These are phyloP conservation scores for Harpegnathos saltator DNA, from an alignment of 1,140 invertebrate species.

Conservation along the genomic window DNA sequence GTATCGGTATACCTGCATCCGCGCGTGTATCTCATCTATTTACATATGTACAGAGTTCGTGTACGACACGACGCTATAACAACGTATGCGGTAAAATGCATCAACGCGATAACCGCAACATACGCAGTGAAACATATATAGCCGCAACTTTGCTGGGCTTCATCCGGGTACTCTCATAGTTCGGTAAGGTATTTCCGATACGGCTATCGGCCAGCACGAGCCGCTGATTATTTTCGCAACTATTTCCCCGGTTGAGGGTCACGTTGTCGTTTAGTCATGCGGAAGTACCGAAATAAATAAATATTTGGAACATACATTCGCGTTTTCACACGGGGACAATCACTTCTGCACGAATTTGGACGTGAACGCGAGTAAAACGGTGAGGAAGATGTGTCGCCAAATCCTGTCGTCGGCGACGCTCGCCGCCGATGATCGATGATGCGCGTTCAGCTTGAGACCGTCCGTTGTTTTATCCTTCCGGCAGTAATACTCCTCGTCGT, in stretches of 20 bases:
- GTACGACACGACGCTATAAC: conserved; percentile 21
- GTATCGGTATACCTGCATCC: conserved; percentile 13
- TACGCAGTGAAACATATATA: conserved; percentile 28
- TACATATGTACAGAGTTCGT: conserved; percentile 44
- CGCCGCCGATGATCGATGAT: conserved; percentile 44
- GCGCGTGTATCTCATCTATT: too few relatives aligned
- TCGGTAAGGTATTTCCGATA: conserved; percentile 43
- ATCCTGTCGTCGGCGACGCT: not conserved
- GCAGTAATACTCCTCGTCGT: conserved; percentile 77
- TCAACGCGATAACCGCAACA: conserved; percentile 29
- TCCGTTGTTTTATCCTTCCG: not conserved
- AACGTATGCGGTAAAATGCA: conserved; percentile 44
- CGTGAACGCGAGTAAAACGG: conserved; percentile 19
- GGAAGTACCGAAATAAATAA: not conserved
- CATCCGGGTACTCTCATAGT: conserved; percentile 31
- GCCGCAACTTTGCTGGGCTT: conserved; percentile 31
- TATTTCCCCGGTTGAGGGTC: not conserved
- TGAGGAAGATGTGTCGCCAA: conserved; percentile 10
- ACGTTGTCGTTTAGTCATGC: not conserved
- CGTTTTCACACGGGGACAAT: not conserved
- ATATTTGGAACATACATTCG: not conserved
- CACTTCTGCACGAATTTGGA: conserved; percentile 31
- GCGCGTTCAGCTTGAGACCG: not conserved
- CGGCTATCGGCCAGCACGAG: not conserved
- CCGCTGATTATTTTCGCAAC: conserved; percentile 24